Percentiles rank a stretch among this genome's conserved stretches.
Evolutionary conservation across 2,797 vertebrate genomes (phyloP).

Genomic region (Catostomus latipinnis): DNA sequence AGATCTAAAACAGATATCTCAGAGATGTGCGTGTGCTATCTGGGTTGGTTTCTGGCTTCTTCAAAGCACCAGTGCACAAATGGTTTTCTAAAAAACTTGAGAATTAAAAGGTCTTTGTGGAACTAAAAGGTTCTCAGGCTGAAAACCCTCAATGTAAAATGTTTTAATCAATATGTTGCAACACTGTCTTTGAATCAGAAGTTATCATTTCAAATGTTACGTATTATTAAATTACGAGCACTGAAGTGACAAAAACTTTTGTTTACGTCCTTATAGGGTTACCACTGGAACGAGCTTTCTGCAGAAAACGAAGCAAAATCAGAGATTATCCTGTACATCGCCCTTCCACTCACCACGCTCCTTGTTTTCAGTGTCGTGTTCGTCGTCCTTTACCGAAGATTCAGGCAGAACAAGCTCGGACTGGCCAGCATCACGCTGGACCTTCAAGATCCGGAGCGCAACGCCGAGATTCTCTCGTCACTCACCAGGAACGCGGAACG

Average conservation of each 20-base stretch:
- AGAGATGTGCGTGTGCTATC: no score
- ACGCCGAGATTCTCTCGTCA: constrained; percentile 71
- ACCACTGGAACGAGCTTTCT: constrained; percentile 64
- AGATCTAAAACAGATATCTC: no score
- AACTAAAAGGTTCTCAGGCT: no score
- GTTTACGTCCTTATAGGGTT: constrained; percentile 55
- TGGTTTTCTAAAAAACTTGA: no score
- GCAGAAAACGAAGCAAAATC: constrained; percentile 52
- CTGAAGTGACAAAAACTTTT: neutral
- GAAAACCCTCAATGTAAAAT: no score
- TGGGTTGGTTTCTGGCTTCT: no score
- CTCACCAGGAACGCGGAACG: constrained; percentile 69
- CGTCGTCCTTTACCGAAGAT: constrained; percentile 61
- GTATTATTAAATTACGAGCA: no score
- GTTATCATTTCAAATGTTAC: neutral
- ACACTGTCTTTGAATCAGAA: neutral
- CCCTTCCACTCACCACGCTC: constrained; percentile 60
- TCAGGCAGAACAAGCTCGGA: constrained; percentile 66
- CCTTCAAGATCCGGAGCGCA: constrained; percentile 67
- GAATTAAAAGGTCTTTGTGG: no score
- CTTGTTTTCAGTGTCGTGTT: constrained; percentile 64
- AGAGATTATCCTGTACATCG: constrained; percentile 66
- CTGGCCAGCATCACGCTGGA: constrained; percentile 69
- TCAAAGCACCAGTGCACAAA: no score
- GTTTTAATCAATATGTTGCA: no score